Percentiles rank a stretch among this genome's conserved stretches.
phyloP scores from a whole-genome alignment of 2,797 vertebrate genomes.

The Tragopan temminckii region DNA sequence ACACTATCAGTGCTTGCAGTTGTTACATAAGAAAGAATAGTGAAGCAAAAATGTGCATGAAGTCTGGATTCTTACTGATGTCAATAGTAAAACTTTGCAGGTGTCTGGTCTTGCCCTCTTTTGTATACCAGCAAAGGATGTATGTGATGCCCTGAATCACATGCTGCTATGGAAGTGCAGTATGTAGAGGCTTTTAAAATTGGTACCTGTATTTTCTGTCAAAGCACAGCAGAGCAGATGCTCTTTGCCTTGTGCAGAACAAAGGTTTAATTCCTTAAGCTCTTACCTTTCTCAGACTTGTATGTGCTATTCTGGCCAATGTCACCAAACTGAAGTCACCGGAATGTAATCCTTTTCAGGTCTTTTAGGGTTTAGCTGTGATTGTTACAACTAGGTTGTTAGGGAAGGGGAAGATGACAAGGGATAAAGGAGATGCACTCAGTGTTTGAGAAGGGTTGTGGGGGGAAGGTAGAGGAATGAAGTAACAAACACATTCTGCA shows the following conservation, averaged over 20 bases:
- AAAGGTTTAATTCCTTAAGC: background rate
- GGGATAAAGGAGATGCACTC: background rate
- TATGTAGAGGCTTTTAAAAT: background rate
- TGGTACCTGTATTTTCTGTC: background rate
- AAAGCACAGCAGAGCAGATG: background rate
- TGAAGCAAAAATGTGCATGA: background rate
- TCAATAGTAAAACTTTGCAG: background rate
- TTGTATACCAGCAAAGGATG: background rate
- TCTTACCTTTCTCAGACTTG: background rate
- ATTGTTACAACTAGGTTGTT: background rate
- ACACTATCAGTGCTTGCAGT: background rate
- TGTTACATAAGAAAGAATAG: background rate
- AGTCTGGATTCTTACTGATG: background rate
- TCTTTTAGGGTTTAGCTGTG: background rate
- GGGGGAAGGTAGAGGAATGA: background rate
- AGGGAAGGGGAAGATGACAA: background rate
- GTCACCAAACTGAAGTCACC: background rate
- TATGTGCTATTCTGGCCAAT: background rate
- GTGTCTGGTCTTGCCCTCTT: background rate
- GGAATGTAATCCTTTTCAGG: background rate
- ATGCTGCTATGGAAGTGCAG: background rate
- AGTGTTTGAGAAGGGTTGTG: background rate
- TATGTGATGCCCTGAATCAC: accelerated
- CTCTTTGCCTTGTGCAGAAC: background rate
- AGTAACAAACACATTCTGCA: background rate